Base-by-base conservation (phyloP, 2,113 vertebrate genomes). In the Petrocephalus zakoni region DNA sequence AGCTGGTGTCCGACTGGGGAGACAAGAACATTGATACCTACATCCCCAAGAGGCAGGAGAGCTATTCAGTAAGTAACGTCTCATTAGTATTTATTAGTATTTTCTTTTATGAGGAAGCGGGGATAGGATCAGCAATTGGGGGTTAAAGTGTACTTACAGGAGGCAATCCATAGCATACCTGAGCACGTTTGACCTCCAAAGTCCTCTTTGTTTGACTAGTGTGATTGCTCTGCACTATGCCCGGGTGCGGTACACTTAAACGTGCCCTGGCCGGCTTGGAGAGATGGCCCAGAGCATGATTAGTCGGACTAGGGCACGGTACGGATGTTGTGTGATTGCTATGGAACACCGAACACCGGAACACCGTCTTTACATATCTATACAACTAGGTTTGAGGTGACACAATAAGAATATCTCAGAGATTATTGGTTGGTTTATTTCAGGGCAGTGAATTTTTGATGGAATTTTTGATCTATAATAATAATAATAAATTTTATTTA, bases 1-100 rank as follows among this genome's bases (percentile, higher is more conserved):
- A 99, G 91, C 96, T 99, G 90, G 92, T 99, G 29, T 99, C 98
- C 0, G 97, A 99, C 93, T 99, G 98, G 98, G 97, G 98, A 29
- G 97, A 99, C 92, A 96, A 94, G 90, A 98, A 98, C 93, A 96
- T 97, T 0, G 93, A 95, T 9, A 42, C 81, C 46, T 96, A 97
- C 94, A 97, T 99, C 1, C 93, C 97, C 0, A 95, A 92, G 91
- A 99, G 99, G 90, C 97, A 99, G 93, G 98, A 99, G 93, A 95
- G 95, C 89, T 99, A 99, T 93, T 99, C 98, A 0, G 98, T 99
- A 83, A 97, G 97, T 90, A 0, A 2, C 2, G 2, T 81, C 46
- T 46, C 75, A 81, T 81, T n/a, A 81, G 42, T 98, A 37, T n/a
- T n/a, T 34, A 8, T 56, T 56, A 21, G 19, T 56, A 17, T 56